Evolutionary conservation across 2,797 vertebrate species (phyloP).

Genomic region (Malurus splendens): DNA sequence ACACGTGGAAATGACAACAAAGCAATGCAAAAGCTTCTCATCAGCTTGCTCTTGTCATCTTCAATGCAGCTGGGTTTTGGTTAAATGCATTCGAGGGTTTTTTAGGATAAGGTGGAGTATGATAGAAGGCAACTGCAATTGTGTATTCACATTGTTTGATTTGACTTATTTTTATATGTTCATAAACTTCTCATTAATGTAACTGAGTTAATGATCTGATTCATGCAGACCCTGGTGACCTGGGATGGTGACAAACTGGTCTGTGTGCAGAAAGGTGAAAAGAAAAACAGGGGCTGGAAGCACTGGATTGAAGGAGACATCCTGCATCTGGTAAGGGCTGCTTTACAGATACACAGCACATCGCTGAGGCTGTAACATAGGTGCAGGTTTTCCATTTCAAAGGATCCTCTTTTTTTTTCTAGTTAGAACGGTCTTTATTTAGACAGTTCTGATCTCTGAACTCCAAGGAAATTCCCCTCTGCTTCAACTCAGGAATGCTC

Average conservation of each 20-base stretch:
- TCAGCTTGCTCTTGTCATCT: background rate
- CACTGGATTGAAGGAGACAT: slow-evolving; percentile 92
- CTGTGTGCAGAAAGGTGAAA: slow-evolving; percentile 91
- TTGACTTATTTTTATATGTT: background rate
- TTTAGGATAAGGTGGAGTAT: background rate
- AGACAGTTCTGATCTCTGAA: background rate
- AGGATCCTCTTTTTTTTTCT: background rate
- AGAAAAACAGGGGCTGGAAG: slow-evolving; percentile 91
- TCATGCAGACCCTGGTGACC: slow-evolving; percentile 78
- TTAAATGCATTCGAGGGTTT: background rate
- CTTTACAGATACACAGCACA: background rate
- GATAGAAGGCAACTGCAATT: background rate
- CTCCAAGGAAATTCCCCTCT: background rate
- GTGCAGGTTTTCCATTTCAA: background rate
- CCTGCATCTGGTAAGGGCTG: slow-evolving; percentile 83
- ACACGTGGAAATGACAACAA: background rate
- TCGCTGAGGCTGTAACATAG: background rate
- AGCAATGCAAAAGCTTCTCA: background rate
- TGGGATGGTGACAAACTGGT: slow-evolving; percentile 91
- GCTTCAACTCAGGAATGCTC: background rate
- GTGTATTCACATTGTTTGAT: background rate
- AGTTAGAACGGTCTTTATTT: background rate
- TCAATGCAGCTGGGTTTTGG: background rate
- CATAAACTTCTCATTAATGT: background rate
- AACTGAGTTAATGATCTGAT: slow-evolving; percentile 18